These are phyloP conservation scores for Physeter macrocephalus DNA, from an alignment of 2,113 vertebrate genomes.

Conservation along the genomic window DNA sequence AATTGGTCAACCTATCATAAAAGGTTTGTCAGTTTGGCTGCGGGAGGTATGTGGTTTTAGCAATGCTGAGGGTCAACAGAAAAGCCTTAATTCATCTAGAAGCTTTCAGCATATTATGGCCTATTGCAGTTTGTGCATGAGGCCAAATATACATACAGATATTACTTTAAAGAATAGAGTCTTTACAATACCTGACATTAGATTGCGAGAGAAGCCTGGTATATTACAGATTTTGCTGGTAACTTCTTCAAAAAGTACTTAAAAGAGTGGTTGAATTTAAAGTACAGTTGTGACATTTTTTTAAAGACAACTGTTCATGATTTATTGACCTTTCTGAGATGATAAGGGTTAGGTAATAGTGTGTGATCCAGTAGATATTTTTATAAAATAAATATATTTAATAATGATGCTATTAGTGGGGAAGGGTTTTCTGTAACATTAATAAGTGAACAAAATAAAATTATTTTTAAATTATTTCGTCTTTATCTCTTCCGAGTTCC, in stretches of 20 bases:
- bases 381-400: slow-evolving; percentile 20
- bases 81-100: background rate
- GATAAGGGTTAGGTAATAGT: background rate
- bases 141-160: background rate
- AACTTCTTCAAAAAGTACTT: background rate
- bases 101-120: background rate
- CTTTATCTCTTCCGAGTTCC: background rate
- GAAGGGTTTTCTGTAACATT: background rate
- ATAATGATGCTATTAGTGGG: background rate
- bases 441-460: background rate
- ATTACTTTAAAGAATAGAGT: background rate
- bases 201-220: background rate
- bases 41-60: background rate
- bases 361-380: background rate
- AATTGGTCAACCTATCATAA: background rate
- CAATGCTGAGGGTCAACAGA: background rate
- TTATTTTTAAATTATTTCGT: background rate
- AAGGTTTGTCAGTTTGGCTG: background rate
- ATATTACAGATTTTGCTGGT: background rate
- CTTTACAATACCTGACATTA: background rate
- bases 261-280: background rate
- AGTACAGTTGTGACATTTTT: background rate
- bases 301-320: background rate
- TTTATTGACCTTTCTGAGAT: background rate
- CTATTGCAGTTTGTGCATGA: background rate